Evolutionary conservation across 2,113 vertebrate genomes (phyloP).

Genomic region (Actenoides hombroni): DNA sequence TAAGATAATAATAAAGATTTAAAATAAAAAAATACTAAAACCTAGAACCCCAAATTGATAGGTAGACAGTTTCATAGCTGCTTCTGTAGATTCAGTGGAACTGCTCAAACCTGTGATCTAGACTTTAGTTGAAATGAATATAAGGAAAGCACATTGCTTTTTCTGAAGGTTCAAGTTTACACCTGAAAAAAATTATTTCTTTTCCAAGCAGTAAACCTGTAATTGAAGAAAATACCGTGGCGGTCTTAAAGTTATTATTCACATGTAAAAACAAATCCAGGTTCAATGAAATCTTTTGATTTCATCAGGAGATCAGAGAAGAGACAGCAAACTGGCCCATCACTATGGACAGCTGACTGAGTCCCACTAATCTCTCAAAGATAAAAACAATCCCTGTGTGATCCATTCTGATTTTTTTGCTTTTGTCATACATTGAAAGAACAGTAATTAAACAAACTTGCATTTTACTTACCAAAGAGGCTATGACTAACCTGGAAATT

Average conservation of each 20-base stretch:
- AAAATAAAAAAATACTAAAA: neutral
- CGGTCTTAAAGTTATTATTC: neutral
- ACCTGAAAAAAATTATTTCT: neutral
- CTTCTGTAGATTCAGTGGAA: neutral
- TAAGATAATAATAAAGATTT: neutral
- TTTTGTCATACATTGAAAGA: neutral
- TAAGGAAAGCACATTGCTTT: neutral
- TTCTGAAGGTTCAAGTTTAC: neutral
- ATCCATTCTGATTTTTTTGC: neutral
- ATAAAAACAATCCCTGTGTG: neutral
- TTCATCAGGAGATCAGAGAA: neutral
- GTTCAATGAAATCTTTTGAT: neutral
- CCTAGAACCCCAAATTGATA: neutral
- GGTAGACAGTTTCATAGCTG: neutral
- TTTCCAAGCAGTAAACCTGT: neutral
- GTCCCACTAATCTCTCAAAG: neutral
- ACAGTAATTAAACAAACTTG: neutral
- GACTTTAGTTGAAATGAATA: accelerated
- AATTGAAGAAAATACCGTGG: neutral
- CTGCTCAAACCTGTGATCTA: neutral
- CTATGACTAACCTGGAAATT: neutral
- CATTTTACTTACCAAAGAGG: neutral
- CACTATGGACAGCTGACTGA: neutral
- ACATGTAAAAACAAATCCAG: neutral
- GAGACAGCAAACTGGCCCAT: neutral